Evolutionary conservation across 2,797 vertebrate species (phyloP).

Genomic region (Tinamus major): DNA sequence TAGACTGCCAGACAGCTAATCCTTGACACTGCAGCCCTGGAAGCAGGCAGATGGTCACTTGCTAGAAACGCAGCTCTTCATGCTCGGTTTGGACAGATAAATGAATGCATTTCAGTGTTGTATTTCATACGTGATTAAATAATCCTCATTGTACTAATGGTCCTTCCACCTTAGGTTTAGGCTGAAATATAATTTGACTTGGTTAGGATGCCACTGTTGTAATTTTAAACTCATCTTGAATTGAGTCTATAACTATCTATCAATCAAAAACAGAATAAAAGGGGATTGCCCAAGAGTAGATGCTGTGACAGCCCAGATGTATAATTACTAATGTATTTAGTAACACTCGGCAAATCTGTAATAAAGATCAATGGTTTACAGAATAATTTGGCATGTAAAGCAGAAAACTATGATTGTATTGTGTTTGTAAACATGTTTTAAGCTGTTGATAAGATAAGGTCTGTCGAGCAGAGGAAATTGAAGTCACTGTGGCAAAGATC

Average conservation of each 20-base stretch:
- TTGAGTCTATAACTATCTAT: conserved; percentile 19
- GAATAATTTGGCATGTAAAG: conserved; percentile 62
- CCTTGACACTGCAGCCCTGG: not conserved
- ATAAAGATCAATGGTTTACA: conserved; percentile 73
- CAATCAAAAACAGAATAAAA: conserved; percentile 52
- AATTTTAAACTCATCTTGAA: conserved; percentile 24
- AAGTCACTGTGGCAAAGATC: conserved; percentile 64
- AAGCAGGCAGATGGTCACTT: not conserved
- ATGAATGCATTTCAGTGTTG: not conserved
- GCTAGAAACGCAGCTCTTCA: not conserved
- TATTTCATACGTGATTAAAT: not conserved
- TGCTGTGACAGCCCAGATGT: conserved; percentile 45
- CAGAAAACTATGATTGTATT: conserved; percentile 50
- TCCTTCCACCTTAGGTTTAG: not conserved
- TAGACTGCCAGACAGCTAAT: not conserved
- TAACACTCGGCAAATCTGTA: conserved; percentile 62
- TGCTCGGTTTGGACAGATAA: not conserved
- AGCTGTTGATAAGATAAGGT: conserved; percentile 69
- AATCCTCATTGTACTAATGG: not conserved
- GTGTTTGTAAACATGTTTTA: conserved; percentile 71
- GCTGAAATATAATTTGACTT: conserved; percentile 7
- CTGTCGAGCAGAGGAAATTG: conserved; percentile 70
- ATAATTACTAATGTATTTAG: conserved; percentile 68
- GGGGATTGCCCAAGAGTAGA: conserved; percentile 48
- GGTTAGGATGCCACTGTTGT: not conserved